A percentile compares a stretch with the other conserved stretches of the same genome.
Evolutionary conservation across 2,113 vertebrate species (phyloP).

Genomic region (Sinocyclocheilus anophthalmus): DNA sequence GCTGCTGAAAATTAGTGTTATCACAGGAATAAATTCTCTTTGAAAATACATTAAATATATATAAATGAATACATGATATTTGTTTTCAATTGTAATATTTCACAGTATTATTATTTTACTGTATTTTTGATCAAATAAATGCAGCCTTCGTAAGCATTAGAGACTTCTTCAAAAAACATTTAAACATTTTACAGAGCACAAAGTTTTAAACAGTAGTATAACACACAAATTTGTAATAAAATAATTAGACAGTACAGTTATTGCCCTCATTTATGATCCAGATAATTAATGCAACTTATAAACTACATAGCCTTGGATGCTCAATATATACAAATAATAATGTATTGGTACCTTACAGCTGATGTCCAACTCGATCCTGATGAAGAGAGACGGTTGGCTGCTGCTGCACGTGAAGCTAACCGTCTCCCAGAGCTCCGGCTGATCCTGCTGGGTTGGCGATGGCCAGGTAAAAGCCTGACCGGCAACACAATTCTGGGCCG

Average conservation of each 20-base stretch:
- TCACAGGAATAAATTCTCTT: background rate
- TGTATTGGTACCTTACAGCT: constrained; percentile 28
- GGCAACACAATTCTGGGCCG: constrained; percentile 79
- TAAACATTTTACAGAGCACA: background rate
- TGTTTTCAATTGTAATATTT: background rate
- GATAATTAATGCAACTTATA: too few species aligned
- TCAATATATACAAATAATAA: background rate
- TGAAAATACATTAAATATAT: background rate
- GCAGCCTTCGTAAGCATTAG: background rate
- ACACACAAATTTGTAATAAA: too few species aligned
- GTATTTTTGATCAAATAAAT: background rate
- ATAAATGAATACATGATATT: too few species aligned
- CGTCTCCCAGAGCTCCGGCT: constrained; percentile 70
- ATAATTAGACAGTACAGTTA: too few species aligned
- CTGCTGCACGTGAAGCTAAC: constrained; percentile 51
- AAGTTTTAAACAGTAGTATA: background rate
- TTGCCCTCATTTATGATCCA: too few species aligned
- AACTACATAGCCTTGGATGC: too few species aligned
- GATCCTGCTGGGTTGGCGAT: constrained; percentile 78
- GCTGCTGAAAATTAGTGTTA: background rate
- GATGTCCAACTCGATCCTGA: constrained; percentile 45
- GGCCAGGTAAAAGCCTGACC: constrained; percentile 80
- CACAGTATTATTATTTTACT: background rate
- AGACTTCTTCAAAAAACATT: background rate
- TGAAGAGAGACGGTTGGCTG: constrained; percentile 51